These are phyloP conservation scores for Florisuga fusca DNA, from an alignment of 2,797 vertebrate species.

Conservation along the genomic window DNA sequence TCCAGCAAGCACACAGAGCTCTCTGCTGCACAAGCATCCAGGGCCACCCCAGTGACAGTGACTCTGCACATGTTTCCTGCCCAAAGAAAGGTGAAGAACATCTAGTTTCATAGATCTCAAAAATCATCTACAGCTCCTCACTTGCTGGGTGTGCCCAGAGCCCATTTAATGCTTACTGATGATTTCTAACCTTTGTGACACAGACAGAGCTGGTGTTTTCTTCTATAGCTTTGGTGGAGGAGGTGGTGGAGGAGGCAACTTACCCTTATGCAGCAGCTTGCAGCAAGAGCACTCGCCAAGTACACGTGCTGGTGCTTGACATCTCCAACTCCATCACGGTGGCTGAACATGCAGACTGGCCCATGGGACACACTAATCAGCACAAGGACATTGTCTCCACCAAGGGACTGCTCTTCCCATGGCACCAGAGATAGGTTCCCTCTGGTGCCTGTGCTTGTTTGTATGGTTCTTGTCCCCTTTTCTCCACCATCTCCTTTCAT, in stretches of 20 bases:
- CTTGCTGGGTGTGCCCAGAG: background rate
- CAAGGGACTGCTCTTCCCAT: background rate
- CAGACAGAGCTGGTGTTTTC: accelerated
- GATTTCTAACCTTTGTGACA: background rate
- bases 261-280: background rate
- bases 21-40: background rate
- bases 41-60: background rate
- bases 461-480: background rate
- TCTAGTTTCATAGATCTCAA: background rate
- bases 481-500: background rate
- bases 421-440: background rate
- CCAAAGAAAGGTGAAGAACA: background rate
- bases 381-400: background rate
- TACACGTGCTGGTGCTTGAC: background rate
- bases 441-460: background rate
- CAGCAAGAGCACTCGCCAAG: accelerated
- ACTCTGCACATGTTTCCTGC: accelerated
- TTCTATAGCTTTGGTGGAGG: background rate
- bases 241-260: background rate
- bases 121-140: background rate
- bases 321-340: background rate
- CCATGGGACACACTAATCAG: background rate
- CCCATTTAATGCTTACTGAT: accelerated
- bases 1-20: background rate
- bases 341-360: accelerated